phyloP scores from a whole-genome alignment of 2,113 vertebrate genomes.

The Eulacestoma nigropectus region DNA sequence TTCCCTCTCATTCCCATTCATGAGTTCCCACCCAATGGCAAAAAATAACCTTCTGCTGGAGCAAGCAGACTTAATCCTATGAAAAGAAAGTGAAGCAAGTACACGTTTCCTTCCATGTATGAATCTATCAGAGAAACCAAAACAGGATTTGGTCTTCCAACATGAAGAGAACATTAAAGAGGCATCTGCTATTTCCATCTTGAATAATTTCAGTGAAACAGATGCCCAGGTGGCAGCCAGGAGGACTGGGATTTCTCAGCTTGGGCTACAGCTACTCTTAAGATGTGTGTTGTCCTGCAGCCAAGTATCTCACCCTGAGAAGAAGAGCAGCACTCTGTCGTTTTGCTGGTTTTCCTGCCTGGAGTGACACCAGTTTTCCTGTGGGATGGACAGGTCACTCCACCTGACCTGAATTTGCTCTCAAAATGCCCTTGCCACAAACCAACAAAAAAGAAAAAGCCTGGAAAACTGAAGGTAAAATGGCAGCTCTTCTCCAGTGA shows the following conservation, averaged over 20 bases:
- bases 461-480: neutral
- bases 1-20: neutral
- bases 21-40: neutral
- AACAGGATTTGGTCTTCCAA: neutral
- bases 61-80: neutral
- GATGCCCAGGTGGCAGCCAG: neutral
- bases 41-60: neutral
- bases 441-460: neutral
- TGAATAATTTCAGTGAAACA: neutral
- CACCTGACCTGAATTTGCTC: neutral
- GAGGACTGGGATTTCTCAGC: neutral
- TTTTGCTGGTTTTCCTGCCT: neutral
- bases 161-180: neutral
- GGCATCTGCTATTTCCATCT: neutral
- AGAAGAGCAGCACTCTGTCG: rapidly evolving
- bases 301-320: neutral
- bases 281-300: neutral
- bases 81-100: neutral
- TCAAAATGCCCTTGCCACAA: neutral
- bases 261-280: neutral
- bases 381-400: neutral
- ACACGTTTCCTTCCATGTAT: neutral
- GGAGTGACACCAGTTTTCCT: neutral
- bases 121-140: neutral
- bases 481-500: neutral